phyloP scores from a whole-genome alignment of 53 echinoderm and acorn worm genomes.

The Mesocentrotus franciscanus region DNA sequence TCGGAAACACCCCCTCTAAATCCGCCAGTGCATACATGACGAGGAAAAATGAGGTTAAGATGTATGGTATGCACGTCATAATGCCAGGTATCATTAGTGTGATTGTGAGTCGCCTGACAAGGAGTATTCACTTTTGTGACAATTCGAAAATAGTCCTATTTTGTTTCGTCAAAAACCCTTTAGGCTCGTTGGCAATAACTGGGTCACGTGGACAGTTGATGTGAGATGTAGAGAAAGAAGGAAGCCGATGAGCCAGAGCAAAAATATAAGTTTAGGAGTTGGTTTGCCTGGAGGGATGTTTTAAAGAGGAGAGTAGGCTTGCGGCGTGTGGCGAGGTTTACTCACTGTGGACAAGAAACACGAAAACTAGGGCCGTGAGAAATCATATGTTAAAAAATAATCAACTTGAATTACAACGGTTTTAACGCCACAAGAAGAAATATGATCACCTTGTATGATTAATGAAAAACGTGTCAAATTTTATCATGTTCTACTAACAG shows the following conservation, averaged over 20 bases:
- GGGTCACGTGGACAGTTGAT: neutral
- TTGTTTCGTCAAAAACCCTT: neutral
- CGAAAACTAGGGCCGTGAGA: neutral
- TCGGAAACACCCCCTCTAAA: no score
- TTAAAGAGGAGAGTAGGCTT: neutral
- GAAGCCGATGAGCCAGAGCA: neutral
- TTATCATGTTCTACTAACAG: neutral
- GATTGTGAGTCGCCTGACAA: neutral
- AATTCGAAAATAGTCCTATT: slow-evolving; percentile 1
- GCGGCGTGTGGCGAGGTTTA: neutral
- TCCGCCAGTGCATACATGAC: neutral
- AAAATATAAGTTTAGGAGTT: neutral
- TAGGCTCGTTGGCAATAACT: slow-evolving; percentile 40
- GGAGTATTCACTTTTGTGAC: neutral
- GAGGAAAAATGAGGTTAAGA: neutral
- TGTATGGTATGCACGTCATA: neutral
- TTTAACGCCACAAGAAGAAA: neutral
- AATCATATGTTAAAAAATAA: neutral
- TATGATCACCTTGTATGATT: neutral
- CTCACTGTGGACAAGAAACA: neutral
- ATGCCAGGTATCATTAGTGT: neutral
- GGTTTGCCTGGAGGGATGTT: neutral
- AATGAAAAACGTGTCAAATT: neutral
- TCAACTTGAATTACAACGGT: neutral
- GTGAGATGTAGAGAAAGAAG: neutral